Conservation (phyloP, 2,797 vertebrate species). For the Rhodeus uyekii region DNA sequence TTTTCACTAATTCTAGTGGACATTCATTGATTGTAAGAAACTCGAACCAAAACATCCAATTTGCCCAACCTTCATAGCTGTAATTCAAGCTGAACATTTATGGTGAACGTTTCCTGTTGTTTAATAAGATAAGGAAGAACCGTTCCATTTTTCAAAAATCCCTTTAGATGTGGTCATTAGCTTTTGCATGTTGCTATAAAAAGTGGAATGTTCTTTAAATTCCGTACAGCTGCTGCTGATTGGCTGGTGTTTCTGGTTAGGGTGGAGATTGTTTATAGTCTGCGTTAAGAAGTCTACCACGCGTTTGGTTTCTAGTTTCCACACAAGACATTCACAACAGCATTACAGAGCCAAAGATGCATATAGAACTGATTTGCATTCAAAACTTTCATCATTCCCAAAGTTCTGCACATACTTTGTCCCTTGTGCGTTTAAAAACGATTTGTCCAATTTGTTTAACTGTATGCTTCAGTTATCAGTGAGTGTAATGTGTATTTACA, state of each 20-base stretch:
- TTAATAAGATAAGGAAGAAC: not conserved
- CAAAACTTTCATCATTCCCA: not conserved
- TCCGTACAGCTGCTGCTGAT: not conserved
- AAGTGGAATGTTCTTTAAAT: conserved; percentile 29
- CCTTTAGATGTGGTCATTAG: conserved; percentile 5
- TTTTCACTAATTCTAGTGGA: not conserved
- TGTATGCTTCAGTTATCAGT: not conserved
- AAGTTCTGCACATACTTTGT: not conserved
- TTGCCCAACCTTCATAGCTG: not conserved
- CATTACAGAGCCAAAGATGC: not conserved
- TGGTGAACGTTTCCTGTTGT: not conserved
- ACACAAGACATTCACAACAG: not conserved
- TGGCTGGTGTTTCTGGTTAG: conserved; percentile 16
- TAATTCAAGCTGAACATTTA: not conserved
- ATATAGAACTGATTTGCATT: not conserved
- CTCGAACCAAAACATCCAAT: not conserved
- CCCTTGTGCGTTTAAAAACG: not conserved
- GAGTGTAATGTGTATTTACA: not conserved
- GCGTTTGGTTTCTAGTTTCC: conserved; percentile 20
- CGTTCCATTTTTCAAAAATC: not conserved
- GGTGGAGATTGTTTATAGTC: conserved; percentile 25
- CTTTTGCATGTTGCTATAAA: not conserved
- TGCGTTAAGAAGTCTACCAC: not conserved
- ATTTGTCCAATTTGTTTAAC: not conserved
- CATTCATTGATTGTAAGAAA: not conserved